Evolutionary conservation across 2,113 vertebrate species (phyloP).

Genomic region (Archilochus colubris): DNA sequence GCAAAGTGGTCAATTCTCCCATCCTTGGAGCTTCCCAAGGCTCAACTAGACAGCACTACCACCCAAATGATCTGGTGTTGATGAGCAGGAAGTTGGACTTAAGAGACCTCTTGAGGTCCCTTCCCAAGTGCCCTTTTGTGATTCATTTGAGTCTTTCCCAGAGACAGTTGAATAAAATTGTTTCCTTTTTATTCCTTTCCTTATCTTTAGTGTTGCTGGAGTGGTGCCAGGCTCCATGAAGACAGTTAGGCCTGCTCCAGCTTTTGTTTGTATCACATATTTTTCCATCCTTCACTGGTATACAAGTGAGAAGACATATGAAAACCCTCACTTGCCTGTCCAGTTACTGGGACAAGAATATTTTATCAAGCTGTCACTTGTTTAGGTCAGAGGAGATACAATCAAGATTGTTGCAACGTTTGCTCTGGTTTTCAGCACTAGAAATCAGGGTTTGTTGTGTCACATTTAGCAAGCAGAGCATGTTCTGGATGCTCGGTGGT

Average conservation of each 20-base stretch:
- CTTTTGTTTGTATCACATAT: fast-evolving
- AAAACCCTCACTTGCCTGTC: neutral
- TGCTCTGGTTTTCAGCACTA: neutral
- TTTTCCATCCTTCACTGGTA: neutral
- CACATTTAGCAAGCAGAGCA: neutral
- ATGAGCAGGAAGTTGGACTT: neutral
- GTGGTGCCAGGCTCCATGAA: neutral
- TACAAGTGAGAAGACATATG: neutral
- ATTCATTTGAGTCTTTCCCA: neutral
- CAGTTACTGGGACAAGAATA: neutral
- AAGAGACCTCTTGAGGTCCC: neutral
- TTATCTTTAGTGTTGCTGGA: neutral
- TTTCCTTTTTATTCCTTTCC: neutral
- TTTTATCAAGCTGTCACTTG: neutral
- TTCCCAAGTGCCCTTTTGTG: neutral
- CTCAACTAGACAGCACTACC: neutral
- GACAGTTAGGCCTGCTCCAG: fast-evolving
- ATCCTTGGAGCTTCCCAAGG: neutral
- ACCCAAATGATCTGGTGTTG: neutral
- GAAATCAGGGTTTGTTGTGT: neutral
- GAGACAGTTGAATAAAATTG: neutral
- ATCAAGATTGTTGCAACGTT: neutral
- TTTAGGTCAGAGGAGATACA: neutral
- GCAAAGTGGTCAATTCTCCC: neutral
- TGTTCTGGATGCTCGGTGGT: neutral